Evolutionary conservation across 2,888 invertebrate species (phyloP).

Genomic region (Polymixis lichenea): DNA sequence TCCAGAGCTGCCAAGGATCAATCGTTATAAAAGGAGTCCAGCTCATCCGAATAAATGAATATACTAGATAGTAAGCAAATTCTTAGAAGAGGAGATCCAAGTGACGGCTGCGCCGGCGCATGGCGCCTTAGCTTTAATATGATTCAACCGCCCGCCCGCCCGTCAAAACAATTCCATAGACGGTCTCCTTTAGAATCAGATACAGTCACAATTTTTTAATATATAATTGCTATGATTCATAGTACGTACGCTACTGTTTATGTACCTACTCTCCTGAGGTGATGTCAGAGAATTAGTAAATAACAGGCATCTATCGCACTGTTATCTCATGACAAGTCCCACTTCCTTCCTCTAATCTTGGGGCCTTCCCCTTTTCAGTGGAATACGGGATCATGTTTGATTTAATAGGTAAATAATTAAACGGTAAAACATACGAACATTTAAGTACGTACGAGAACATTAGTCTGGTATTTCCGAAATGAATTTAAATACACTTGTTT

Average conservation of each 20-base stretch:
- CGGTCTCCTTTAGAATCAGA: background rate
- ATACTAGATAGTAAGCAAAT: background rate
- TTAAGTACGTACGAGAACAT: too few species aligned
- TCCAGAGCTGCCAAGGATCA: too few species aligned
- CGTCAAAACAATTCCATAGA: slow-evolving; percentile 24
- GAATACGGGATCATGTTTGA: background rate
- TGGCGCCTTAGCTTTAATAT: slow-evolving; percentile 18
- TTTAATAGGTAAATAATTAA: background rate
- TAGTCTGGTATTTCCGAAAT: too few species aligned
- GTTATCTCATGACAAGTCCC: background rate
- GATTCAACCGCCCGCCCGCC: slow-evolving; percentile 14
- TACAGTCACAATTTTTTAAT: background rate
- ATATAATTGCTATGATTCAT: slow-evolving; percentile 32
- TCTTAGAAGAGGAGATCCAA: background rate
- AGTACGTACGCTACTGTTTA: background rate
- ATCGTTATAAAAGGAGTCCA: too few species aligned
- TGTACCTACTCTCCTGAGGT: background rate
- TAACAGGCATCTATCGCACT: background rate
- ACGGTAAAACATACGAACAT: background rate
- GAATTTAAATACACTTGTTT: too few species aligned
- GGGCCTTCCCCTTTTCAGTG: background rate
- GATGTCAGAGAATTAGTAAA: slow-evolving; percentile 1
- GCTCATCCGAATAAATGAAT: too few species aligned
- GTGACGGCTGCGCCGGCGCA: background rate
- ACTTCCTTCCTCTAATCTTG: slow-evolving; percentile 7